These are phyloP conservation scores for Corynorhinus townsendii DNA, from an alignment of 2,113 vertebrate genomes.

Conservation along the genomic window DNA sequence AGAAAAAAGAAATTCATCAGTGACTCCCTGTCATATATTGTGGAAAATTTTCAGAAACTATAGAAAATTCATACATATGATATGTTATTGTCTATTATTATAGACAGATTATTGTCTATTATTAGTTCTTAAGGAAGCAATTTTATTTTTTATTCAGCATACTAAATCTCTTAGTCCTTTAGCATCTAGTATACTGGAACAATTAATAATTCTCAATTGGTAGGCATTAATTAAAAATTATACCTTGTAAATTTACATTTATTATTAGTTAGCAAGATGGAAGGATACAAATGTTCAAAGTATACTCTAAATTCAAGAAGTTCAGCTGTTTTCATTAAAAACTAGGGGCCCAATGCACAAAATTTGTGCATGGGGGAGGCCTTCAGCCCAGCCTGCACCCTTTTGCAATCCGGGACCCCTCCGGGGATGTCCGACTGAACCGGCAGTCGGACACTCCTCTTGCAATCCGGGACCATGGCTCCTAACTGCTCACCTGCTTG, in stretches of 20 bases:
- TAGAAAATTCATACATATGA: not conserved
- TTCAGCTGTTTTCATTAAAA: conserved; percentile 1
- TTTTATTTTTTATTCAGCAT: conserved; percentile 1
- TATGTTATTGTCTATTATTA: not conserved
- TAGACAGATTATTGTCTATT: not conserved
- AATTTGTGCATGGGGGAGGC: no score
- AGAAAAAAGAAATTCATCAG: not conserved
- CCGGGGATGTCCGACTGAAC: no score
- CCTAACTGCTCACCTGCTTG: no score
- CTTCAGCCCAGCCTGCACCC: no score
- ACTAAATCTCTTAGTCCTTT: not conserved
- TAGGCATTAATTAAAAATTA: not conserved
- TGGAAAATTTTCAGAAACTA: not conserved
- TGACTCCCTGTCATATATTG: not conserved
- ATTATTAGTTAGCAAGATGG: not conserved
- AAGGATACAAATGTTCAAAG: not conserved
- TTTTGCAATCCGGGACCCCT: no score
- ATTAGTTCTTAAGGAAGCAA: not conserved
- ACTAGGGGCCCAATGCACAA: no score
- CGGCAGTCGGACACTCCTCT: no score
- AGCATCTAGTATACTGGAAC: not conserved
- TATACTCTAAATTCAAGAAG: not conserved
- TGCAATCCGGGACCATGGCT: no score
- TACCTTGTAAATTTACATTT: not conserved
- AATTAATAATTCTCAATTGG: not conserved